Evolutionary conservation across 2,888 invertebrate genomes (phyloP).

Genomic region (Drosophila incognita): DNA sequence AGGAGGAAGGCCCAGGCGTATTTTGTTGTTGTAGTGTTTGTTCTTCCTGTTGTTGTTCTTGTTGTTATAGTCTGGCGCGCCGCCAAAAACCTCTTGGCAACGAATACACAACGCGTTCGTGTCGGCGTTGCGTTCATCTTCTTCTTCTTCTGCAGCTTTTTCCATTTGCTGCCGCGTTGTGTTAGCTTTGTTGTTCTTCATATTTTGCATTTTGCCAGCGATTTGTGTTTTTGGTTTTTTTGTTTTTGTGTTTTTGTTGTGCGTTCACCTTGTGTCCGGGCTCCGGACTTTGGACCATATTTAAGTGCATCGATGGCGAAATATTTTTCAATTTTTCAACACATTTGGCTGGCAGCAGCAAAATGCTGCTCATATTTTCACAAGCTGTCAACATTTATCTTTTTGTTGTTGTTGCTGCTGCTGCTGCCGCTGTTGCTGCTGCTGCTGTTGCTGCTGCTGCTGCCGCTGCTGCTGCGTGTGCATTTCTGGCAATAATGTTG

Average conservation of each 20-base stretch:
- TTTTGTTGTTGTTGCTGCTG: constrained; percentile 39
- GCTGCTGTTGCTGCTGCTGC: constrained; percentile 22
- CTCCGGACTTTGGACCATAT: constrained; percentile 54
- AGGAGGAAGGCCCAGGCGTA: constrained; percentile 17
- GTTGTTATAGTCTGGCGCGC: constrained; percentile 50
- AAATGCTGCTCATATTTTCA: constrained; percentile 77
- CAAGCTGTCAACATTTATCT: constrained; percentile 78
- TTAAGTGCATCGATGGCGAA: constrained; percentile 77
- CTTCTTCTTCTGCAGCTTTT: constrained; percentile 1
- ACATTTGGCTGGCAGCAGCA: constrained; percentile 78
- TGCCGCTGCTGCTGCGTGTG: constrained; percentile 64
- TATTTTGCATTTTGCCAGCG: constrained; percentile 61
- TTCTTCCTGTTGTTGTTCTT: constrained; percentile 16
- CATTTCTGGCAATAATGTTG: constrained; percentile 71
- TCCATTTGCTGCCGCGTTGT: not conserved
- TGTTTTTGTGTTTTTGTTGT: constrained; percentile 12
- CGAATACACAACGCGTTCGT: constrained; percentile 50
- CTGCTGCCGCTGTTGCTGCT: constrained; percentile 32
- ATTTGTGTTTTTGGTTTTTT: constrained; percentile 30
- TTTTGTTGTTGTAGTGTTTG: constrained; percentile 10
- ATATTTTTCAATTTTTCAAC: constrained; percentile 80
- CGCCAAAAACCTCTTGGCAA: constrained; percentile 67
- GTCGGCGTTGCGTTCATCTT: constrained; percentile 3
- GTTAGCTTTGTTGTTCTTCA: constrained; percentile 17
- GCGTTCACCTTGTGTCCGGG: constrained; percentile 23